Percentiles rank a stretch among this genome's conserved stretches.
These are phyloP conservation scores for Latheticus oryzae DNA, from an alignment of 2,888 invertebrate genomes.

Conservation along the genomic window DNA sequence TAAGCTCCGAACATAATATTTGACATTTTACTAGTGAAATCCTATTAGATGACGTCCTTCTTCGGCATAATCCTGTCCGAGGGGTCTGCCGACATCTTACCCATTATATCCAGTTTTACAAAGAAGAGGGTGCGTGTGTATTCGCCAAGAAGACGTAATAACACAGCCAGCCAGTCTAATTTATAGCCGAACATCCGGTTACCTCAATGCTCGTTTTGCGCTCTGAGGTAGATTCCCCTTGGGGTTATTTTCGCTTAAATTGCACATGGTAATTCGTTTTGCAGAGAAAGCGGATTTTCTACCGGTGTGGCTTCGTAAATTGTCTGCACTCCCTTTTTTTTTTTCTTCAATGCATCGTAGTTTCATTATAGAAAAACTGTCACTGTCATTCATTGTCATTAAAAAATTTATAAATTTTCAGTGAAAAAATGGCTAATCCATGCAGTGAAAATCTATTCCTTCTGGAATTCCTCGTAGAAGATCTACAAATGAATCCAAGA, in stretches of 20 bases:
- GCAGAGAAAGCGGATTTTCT: slow-evolving; percentile 51
- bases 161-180: slow-evolving; percentile 54
- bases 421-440: slow-evolving; percentile 62
- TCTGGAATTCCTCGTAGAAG: slow-evolving; percentile 75
- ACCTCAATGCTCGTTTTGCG: slow-evolving; percentile 51
- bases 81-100: slow-evolving; percentile 23
- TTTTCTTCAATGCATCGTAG: slow-evolving; percentile 8
- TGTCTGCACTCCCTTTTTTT: slow-evolving; percentile 1
- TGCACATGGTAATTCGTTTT: slow-evolving; percentile 47
- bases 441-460: slow-evolving; percentile 72
- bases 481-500: slow-evolving; percentile 56
- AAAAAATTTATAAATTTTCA: slow-evolving; percentile 6
- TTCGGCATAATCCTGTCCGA: slow-evolving; percentile 33
- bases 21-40: slow-evolving; percentile 48
- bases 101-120: slow-evolving; percentile 33
- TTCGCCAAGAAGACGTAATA: slow-evolving; percentile 54
- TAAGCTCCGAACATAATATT: slow-evolving; percentile 42
- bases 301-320: slow-evolving; percentile 45
- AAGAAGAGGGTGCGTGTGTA: slow-evolving; percentile 34
- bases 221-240: slow-evolving; percentile 45
- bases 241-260: slow-evolving; percentile 53
- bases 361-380: not conserved
- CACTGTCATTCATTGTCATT: not conserved
- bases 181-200: slow-evolving; percentile 57
- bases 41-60: slow-evolving; percentile 47